These are phyloP conservation scores for Dynastes tityus DNA, from an alignment of 2,888 invertebrate genomes.

Conservation along the genomic window DNA sequence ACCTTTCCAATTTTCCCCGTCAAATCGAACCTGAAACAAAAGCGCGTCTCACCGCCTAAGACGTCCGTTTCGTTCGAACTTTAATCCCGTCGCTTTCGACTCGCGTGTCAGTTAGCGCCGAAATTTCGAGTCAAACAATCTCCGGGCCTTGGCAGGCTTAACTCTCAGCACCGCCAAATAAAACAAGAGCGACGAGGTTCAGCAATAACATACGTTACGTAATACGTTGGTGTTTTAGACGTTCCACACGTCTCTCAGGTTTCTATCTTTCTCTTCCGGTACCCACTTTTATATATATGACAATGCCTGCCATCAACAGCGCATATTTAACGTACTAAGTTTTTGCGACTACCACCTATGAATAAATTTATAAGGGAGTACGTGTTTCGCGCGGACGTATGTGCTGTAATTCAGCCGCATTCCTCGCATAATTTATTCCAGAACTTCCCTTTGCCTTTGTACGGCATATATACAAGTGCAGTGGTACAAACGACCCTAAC, in stretches of 20 bases:
- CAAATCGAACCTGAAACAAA: slow-evolving; percentile 12
- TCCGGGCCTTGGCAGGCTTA: slow-evolving; percentile 24
- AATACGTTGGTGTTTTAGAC: slow-evolving; percentile 12
- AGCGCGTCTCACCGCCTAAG: neutral
- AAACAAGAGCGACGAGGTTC: neutral
- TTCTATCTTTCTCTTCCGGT: neutral
- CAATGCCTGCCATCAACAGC: neutral
- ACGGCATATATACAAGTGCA: neutral
- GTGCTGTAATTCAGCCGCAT: slow-evolving; percentile 19
- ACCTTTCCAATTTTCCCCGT: slow-evolving; percentile 9
- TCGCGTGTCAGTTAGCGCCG: slow-evolving; percentile 26
- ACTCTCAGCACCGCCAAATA: slow-evolving; percentile 15
- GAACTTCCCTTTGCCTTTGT: slow-evolving; percentile 24
- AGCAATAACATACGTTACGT: slow-evolving; percentile 27
- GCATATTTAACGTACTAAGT: slow-evolving; percentile 35
- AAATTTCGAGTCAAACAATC: slow-evolving; percentile 38
- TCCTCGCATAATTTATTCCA: slow-evolving; percentile 28
- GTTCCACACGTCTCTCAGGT: neutral
- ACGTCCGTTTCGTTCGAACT: slow-evolving; percentile 7
- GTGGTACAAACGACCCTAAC: neutral
- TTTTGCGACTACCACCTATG: slow-evolving; percentile 44
- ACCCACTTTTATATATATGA: neutral
- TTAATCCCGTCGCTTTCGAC: slow-evolving; percentile 30
- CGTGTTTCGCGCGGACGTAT: neutral
- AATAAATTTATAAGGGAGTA: slow-evolving; percentile 38